A percentile compares a stretch with the other conserved stretches of the same genome.
Conservation (phyloP, 2,888 invertebrate species). For the Carcina quercana region DNA sequence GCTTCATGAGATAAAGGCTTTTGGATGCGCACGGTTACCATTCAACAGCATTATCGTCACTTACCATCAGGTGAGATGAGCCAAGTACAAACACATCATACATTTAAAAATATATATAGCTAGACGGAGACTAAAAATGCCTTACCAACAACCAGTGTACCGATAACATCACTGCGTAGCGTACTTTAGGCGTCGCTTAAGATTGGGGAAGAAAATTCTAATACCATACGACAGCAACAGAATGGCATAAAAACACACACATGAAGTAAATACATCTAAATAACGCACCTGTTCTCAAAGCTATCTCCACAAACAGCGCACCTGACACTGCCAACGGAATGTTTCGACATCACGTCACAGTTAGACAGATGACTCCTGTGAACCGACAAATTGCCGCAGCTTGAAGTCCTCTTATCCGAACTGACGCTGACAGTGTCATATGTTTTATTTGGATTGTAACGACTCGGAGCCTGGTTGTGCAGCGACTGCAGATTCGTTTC, state of each 20-base stretch:
- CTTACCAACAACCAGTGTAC: not conserved
- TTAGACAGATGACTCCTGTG: slow-evolving; percentile 19
- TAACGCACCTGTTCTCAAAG: slow-evolving; percentile 40
- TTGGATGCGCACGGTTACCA: too few relatives aligned
- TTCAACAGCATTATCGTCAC: too few relatives aligned
- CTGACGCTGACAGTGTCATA: slow-evolving; percentile 9
- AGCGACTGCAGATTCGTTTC: slow-evolving; percentile 30
- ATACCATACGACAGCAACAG: too few relatives aligned
- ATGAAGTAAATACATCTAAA: not conserved
- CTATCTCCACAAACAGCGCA: slow-evolving; percentile 48
- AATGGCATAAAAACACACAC: too few relatives aligned
- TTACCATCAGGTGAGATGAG: too few relatives aligned
- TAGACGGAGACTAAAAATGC: not conserved
- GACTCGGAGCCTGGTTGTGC: slow-evolving; percentile 15
- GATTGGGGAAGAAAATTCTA: not conserved
- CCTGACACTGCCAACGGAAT: slow-evolving; percentile 17
- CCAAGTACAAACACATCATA: too few relatives aligned
- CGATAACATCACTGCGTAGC: not conserved
- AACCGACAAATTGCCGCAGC: slow-evolving; percentile 31
- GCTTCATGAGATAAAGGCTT: too few relatives aligned
- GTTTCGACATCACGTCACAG: slow-evolving; percentile 24
- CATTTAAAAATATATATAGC: too few relatives aligned
- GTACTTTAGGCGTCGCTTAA: not conserved
- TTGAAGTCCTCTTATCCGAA: slow-evolving; percentile 32
- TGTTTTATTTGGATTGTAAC: slow-evolving; percentile 19